These are phyloP conservation scores for Oligia latruncula DNA, from an alignment of 2,888 invertebrate genomes.

Conservation along the genomic window DNA sequence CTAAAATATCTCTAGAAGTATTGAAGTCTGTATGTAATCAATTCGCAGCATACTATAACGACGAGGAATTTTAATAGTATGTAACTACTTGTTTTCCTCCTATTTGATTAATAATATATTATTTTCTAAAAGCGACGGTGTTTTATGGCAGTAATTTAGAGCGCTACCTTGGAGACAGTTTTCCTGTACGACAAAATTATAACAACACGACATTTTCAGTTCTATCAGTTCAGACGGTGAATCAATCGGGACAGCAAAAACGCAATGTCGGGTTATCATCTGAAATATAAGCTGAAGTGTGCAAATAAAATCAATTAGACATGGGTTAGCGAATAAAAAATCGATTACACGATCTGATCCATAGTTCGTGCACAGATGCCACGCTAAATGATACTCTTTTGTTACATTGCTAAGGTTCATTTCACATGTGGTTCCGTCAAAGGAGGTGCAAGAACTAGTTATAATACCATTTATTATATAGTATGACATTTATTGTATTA, in stretches of 20 bases:
- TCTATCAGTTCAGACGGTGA: not conserved
- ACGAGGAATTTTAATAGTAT: not conserved
- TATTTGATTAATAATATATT: not conserved
- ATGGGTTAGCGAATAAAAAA: slow-evolving; percentile 18
- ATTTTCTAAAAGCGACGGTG: not conserved
- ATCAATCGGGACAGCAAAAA: not conserved
- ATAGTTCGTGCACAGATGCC: not conserved
- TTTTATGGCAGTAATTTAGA: not conserved
- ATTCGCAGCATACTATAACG: not conserved
- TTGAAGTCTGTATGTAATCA: too few species aligned
- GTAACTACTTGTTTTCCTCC: not conserved
- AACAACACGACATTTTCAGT: not conserved
- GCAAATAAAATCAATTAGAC: slow-evolving; percentile 27
- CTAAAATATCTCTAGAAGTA: too few species aligned
- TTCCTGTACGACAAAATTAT: not conserved
- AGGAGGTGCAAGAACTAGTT: not conserved
- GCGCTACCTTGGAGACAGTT: not conserved
- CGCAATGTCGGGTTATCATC: not conserved
- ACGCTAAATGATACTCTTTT: slow-evolving; percentile 23
- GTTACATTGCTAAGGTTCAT: not conserved
- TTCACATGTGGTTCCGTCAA: not conserved
- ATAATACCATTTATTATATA: slow-evolving; percentile 15
- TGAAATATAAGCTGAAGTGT: not conserved
- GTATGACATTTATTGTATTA: slow-evolving; percentile 33
- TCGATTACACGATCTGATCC: slow-evolving; percentile 33